Base-by-base conservation (phyloP, 2,797 vertebrate species). In the Diceros bicornis region DNA sequence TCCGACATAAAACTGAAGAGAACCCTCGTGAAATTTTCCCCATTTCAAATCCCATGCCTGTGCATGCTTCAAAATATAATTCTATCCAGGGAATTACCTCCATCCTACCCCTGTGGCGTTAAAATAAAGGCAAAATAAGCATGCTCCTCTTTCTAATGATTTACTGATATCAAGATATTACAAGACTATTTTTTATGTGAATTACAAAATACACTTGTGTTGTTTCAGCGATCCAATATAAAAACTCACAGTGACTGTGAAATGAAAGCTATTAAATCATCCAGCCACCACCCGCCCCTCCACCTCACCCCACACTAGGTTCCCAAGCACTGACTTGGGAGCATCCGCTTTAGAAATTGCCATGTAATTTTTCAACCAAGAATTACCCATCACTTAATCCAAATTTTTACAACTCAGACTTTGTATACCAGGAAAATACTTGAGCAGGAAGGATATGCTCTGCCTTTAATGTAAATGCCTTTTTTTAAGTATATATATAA, bases 121-220 rank as follows among this genome's bases (percentile, higher is more conserved):
- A 44, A 98, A 98, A 97, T 91, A 97, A 98, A 98, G 95, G 69
- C 82, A 34, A 89, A 91, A 96, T 91, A 97, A 97, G 97, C 86
- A 97, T 98, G 95, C 72, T 59, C 86, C 75, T 66, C 92, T 98
- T 94, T 97, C 25, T 57, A 95, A 93, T 97, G 95, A 96, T 69
- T 96, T 55, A 61, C 68, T 6, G 14, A 96, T 84, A 89, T 59
- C 37, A 71, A 92, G 44, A 20, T 87, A 55, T 25, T 62, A 88
- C 41, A 34, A 47, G 21, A 86, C 71, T 68, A 34, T 89, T 91
- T 89, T 52, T 82, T 82, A 88, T 61, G 41, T 55, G 75, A 89
- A 95, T 93, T 72, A 93, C 74, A 62, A 96, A 72, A 86, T 68
- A 91, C 29, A 64, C 37, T 89, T 97, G 72, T 61, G 81, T 97